phyloP scores from a whole-genome alignment of 2,888 invertebrate species.

The Pseudococcus jackbeardsleyi region DNA sequence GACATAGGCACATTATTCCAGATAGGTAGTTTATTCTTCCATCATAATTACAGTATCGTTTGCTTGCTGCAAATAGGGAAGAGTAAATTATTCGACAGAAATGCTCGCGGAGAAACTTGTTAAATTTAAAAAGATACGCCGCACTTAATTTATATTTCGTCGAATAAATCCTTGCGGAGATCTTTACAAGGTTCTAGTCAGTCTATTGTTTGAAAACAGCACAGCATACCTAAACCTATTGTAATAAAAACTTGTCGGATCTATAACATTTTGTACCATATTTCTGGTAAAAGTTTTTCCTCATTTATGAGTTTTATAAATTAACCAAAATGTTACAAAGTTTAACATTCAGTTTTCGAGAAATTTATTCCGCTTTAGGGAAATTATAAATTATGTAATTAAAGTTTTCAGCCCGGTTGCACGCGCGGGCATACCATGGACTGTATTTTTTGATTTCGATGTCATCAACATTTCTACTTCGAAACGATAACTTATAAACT shows the following conservation, averaged over 20 bases:
- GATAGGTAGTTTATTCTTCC: no score
- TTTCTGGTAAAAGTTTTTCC: slow-evolving; percentile 26
- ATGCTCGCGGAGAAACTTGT: background rate
- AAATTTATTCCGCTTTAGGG: slow-evolving; percentile 41
- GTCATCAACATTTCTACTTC: slow-evolving; percentile 24
- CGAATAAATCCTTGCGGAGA: background rate
- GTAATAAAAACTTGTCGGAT: slow-evolving; percentile 17
- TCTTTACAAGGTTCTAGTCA: background rate
- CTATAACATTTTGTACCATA: slow-evolving; percentile 11
- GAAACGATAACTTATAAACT: background rate
- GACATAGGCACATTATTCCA: no score
- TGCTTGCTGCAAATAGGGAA: no score
- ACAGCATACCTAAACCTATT: background rate
- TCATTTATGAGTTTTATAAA: slow-evolving; percentile 44
- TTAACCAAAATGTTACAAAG: slow-evolving; percentile 38
- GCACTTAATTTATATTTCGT: background rate
- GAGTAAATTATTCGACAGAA: no score
- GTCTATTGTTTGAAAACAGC: slow-evolving; percentile 1
- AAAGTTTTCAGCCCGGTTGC: slow-evolving; percentile 12
- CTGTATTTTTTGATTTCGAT: slow-evolving; percentile 21
- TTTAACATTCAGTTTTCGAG: slow-evolving; percentile 31
- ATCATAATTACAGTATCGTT: no score
- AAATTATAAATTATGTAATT: slow-evolving; percentile 44
- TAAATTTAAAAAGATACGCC: background rate
- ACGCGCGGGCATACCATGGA: background rate